Evolutionary conservation across 53 echinoderm and acorn worm genomes (phyloP).

Genomic region (Echinometra lucunter): DNA sequence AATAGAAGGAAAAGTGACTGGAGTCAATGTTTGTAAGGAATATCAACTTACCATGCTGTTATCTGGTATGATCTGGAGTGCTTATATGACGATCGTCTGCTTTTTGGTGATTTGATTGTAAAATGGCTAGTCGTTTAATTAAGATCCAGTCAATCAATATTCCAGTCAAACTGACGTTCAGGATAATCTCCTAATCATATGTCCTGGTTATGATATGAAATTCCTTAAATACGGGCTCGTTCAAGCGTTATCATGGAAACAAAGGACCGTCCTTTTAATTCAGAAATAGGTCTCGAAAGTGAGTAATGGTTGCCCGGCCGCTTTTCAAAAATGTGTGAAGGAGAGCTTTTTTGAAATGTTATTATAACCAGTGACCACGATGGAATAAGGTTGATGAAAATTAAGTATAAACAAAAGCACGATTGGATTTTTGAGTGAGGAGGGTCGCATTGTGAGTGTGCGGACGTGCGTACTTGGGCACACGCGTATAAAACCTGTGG

Average conservation of each 20-base stretch:
- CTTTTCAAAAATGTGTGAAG: background rate
- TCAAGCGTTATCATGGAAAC: background rate
- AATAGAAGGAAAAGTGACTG: too few species aligned
- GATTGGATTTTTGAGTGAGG: too few species aligned
- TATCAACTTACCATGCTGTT: background rate
- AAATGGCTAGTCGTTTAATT: background rate
- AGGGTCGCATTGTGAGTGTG: too few species aligned
- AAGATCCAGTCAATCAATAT: background rate
- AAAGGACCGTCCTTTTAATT: background rate
- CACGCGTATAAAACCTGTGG: too few species aligned
- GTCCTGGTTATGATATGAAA: background rate
- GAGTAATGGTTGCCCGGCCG: background rate
- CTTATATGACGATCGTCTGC: background rate
- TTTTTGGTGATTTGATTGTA: background rate
- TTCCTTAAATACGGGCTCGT: background rate
- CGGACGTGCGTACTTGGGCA: too few species aligned
- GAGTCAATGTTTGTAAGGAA: too few species aligned
- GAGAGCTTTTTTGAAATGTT: background rate
- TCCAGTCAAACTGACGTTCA: background rate
- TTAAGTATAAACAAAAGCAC: too few species aligned
- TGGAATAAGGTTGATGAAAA: too few species aligned
- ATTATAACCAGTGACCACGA: background rate
- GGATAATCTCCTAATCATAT: background rate
- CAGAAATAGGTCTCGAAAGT: conserved; percentile 9
- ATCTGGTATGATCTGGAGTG: too few species aligned